These are phyloP conservation scores for Meda fulgida DNA, from an alignment of 2,797 vertebrate genomes.

Conservation along the genomic window DNA sequence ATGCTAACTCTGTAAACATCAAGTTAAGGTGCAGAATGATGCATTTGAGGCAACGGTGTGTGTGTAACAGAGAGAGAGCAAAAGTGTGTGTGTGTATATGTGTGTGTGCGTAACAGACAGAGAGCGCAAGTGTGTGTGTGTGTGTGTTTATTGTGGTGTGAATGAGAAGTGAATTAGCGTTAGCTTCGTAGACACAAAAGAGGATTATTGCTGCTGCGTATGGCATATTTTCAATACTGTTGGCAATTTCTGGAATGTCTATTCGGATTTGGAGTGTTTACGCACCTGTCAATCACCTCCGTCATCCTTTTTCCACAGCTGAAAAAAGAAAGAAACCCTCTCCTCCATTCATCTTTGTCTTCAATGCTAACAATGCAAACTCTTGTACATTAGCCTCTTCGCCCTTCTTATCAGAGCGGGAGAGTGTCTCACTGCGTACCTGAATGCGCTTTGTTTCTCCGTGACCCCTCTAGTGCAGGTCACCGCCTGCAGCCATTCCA, in stretches of 20 bases:
- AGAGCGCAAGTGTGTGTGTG: no score
- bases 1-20: slow-evolving; percentile 19
- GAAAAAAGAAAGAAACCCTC: slow-evolving; percentile 36
- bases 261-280: slow-evolving; percentile 75
- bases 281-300: slow-evolving; percentile 71
- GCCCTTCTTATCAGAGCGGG: slow-evolving; percentile 71
- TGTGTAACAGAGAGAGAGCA: background rate
- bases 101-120: no score
- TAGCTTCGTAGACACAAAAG: slow-evolving; percentile 70
- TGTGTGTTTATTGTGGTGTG: slow-evolving; percentile 3
- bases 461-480: slow-evolving; percentile 73
- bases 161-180: slow-evolving; percentile 67
- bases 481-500: slow-evolving; percentile 77
- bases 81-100: no score
- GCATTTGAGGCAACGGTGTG: background rate
- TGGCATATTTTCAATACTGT: slow-evolving; percentile 72
- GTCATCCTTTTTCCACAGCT: slow-evolving; percentile 47
- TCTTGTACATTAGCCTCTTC: slow-evolving; percentile 69
- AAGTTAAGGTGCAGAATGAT: background rate
- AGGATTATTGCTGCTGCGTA: slow-evolving; percentile 70
- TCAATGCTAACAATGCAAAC: slow-evolving; percentile 67
- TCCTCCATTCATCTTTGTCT: slow-evolving; percentile 57
- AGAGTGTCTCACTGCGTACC: slow-evolving; percentile 75
- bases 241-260: slow-evolving; percentile 76
- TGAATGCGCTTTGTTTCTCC: slow-evolving; percentile 81